Evolutionary conservation across 2,888 invertebrate species (phyloP), one percentile per base, ranked within the genome.

Genomic region (Cryptocheilus praepositus): DNA sequence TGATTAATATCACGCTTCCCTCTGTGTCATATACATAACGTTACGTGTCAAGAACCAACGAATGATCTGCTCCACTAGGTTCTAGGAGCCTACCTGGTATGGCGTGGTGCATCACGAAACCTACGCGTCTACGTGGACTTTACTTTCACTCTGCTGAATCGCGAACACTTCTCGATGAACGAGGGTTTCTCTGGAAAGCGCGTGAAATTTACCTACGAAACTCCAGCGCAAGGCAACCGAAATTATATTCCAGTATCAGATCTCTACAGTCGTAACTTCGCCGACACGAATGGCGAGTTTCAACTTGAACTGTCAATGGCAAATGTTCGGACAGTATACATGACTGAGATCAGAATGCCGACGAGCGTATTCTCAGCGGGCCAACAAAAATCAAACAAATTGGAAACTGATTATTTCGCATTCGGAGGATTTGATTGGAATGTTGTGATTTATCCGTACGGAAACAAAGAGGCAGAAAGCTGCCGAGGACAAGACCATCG

Each of bases 351-450:
- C 70, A 74, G 83, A 43, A 84, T 86, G 81, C 82, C 86, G 36
- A 83, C 83, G 21, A 83, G 86, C 53, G 84, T 86, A n/a, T 88
- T 86, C 67, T 77, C 84, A 0, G 80, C 83, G 2, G 83, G 83
- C 0, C 86, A 85, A 64, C 74, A 86, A 55, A 85, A 88, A 65
- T 79, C 86, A 46, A 84, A 83, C 67, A 91, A 91, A 76, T 84
- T 93, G 61, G 93, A 93, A 83, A 92, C 93, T 2, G 89, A 91
- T n/a, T 93, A 92, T 82, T 95, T 95, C 87, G 92, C 93, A 0
- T 95, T 95, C 85, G 95, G 95, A 8, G 93, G 94, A 28, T 95
- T 94, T 86, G 95, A 95, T 84, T 95, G 95, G 95, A 94, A 94
- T 81, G 90, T 95, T 53, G 90, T 93, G 0, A 91, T 93, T 51